Evolutionary conservation across 2,888 invertebrate genomes (phyloP).

Genomic region (Boloria euphrosyne): DNA sequence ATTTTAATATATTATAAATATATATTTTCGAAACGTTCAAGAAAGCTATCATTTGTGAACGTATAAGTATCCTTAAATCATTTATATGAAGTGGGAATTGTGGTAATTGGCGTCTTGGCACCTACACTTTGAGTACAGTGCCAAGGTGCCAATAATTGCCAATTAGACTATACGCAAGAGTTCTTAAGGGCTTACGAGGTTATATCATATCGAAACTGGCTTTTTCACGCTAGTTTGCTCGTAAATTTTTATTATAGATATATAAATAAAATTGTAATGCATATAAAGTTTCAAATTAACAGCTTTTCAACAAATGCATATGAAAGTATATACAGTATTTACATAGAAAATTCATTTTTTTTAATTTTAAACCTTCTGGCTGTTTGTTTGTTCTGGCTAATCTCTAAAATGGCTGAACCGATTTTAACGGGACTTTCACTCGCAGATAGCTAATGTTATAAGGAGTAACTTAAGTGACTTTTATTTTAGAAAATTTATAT

Average conservation of each 20-base stretch:
- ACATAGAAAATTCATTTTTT: no score
- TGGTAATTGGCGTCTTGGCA: conserved; percentile 26
- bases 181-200: conserved; percentile 19
- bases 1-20: not conserved
- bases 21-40: not conserved
- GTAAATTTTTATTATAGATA: not conserved
- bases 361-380: no score
- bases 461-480: no score
- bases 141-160: conserved; percentile 28
- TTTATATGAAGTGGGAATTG: conserved; percentile 13
- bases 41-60: conserved; percentile 13
- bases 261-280: no score
- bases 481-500: no score
- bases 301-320: no score
- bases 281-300: no score
- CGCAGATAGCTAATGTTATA: no score
- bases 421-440: no score
- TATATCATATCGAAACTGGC: conserved; percentile 6
- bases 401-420: no score
- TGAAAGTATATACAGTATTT: no score
- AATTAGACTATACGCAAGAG: conserved; percentile 23
- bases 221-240: not conserved
- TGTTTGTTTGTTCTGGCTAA: no score
- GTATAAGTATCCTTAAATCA: conserved; percentile 13
- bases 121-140: conserved; percentile 19